Evolutionary conservation across 2,797 vertebrate species (phyloP), one percentile per base, ranked within the genome.

Genomic region (Myioborus miniatus): DNA sequence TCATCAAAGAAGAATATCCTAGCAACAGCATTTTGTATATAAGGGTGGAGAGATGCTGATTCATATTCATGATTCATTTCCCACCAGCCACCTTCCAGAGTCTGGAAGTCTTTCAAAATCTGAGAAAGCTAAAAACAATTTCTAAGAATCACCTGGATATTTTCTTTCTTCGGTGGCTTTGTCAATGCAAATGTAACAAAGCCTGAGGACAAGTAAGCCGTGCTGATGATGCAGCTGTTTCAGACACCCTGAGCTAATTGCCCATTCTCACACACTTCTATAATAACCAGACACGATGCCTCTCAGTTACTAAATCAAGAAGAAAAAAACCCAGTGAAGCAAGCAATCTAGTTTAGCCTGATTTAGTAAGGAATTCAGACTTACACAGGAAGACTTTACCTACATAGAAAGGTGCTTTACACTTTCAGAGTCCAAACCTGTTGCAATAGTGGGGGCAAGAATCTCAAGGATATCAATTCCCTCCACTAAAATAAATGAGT

Each of bases 21-120:
- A 95, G 92, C 90, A 96, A 97, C 88, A 83, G 88, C 78, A 71
- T 94, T 95, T 96, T 95, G 95, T 81, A 82, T 83, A 58, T 18
- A 74, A 92, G 56, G 78, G 83, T 32, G 71, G 92, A 89, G 90
- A 87, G 88, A 93, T 53, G 47, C 27, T 36, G 77, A 93, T 96
- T 96, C 83, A 90, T 84, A 92, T 93, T 94, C 88, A 95, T 94
- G 50, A 90, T 59, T 93, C 47, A 26, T 41, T 82, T 94, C 70
- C 67, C 52, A 49, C 52, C 86, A 93, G 63, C 32, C 41, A 67
- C 74, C 77, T 69, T 90, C 29, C 49, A 41, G 37, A 83, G 62
- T 62, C n/a, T 72, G 43, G 32, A 88, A 88, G 37, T 60, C 72
- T 69, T 88, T 84, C 29, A 82, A 52, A 67, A 87, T 65, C 52